phyloP scores from a whole-genome alignment of 2,888 invertebrate species.

The Callyntrura guangdongensis region DNA sequence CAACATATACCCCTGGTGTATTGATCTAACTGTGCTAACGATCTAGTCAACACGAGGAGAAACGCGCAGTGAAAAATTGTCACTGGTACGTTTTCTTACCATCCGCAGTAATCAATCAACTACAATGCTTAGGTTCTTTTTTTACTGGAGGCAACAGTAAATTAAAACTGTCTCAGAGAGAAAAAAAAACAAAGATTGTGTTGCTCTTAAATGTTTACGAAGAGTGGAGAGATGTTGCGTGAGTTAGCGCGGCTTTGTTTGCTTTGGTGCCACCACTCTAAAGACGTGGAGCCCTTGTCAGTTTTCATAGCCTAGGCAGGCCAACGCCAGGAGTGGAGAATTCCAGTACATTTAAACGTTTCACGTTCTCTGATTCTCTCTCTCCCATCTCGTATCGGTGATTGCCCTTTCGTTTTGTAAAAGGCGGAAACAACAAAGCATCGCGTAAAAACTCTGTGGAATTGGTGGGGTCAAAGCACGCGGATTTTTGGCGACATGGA shows the following conservation, averaged over 20 bases:
- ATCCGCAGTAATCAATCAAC: constrained; percentile 59
- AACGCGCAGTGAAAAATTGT: constrained; percentile 57
- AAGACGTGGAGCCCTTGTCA: too few species aligned
- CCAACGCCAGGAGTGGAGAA: constrained; percentile 15
- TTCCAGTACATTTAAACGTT: constrained; percentile 2
- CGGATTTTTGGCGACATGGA: constrained; percentile 67
- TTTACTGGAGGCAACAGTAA: constrained; percentile 7
- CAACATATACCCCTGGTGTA: too few species aligned
- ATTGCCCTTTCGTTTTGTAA: not conserved
- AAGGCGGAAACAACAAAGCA: constrained; percentile 9
- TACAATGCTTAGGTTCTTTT: not conserved
- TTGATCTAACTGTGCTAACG: too few species aligned
- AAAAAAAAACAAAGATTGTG: too few species aligned
- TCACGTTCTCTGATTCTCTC: too few species aligned
- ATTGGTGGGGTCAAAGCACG: constrained; percentile 42
- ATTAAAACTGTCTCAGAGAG: not conserved
- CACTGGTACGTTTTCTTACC: constrained; percentile 38
- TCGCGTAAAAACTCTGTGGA: too few species aligned
- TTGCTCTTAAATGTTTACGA: too few species aligned
- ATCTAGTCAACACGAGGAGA: too few species aligned
- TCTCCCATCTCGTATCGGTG: constrained; percentile 18
- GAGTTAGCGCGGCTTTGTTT: constrained; percentile 15
- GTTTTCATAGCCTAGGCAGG: constrained; percentile 15
- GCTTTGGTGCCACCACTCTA: not conserved
- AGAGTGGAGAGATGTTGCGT: too few species aligned